phyloP scores from a whole-genome alignment of 2,888 invertebrate genomes.

The Cremastobaeus sp. region DNA sequence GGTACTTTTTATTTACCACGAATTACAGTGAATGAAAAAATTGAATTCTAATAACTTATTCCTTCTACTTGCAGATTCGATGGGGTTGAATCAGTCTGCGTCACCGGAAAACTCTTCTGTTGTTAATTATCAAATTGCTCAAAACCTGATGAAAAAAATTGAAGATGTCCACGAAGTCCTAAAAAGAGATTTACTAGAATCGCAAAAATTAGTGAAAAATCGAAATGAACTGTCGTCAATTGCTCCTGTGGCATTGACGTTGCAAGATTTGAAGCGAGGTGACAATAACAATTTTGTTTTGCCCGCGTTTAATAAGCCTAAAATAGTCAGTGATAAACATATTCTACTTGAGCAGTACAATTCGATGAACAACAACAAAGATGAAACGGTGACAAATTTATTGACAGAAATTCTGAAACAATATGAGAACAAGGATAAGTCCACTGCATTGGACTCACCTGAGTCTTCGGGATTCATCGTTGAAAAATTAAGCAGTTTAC shows the following conservation, averaged over 20 bases:
- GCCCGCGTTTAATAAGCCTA: constrained; percentile 64
- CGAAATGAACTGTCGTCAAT: neutral
- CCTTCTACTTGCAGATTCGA: constrained; percentile 10
- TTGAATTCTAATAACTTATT: no score
- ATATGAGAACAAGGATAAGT: constrained; percentile 69
- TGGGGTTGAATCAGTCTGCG: neutral
- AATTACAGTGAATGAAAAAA: no score
- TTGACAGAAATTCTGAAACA: constrained; percentile 74
- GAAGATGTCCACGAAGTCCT: constrained; percentile 71
- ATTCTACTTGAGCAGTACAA: constrained; percentile 63
- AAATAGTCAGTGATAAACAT: constrained; percentile 68
- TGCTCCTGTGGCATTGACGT: constrained; percentile 11
- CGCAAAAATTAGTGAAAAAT: constrained; percentile 65
- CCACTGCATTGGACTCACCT: constrained; percentile 38
- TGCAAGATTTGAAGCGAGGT: constrained; percentile 17
- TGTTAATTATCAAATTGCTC: constrained; percentile 57
- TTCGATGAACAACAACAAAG: constrained; percentile 57
- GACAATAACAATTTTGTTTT: constrained; percentile 20
- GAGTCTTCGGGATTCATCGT: constrained; percentile 51
- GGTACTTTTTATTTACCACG: no score
- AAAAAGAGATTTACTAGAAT: constrained; percentile 69
- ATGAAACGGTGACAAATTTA: constrained; percentile 69
- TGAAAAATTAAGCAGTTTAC: constrained; percentile 4
- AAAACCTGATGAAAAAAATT: constrained; percentile 70
- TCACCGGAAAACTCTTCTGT: constrained; percentile 12